Conservation (phyloP, 92 coral and sea anemone genomes). For the Epizoanthus rinbou region DNA sequence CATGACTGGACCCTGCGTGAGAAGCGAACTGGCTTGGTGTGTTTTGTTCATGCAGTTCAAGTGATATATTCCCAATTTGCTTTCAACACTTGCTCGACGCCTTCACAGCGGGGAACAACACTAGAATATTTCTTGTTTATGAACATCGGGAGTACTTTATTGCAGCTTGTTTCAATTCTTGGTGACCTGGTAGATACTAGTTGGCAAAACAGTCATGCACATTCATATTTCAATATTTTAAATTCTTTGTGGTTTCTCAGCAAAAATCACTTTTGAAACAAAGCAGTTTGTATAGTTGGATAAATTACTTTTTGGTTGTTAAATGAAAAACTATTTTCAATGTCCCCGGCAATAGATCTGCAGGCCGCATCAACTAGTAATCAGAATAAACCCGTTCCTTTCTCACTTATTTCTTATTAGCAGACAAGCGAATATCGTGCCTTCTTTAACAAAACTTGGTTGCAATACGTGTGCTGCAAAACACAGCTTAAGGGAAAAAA, state of each 20-base stretch:
- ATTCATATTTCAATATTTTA: background rate
- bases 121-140: too few species aligned
- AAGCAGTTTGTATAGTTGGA: background rate
- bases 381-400: background rate
- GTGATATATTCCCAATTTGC: too few species aligned
- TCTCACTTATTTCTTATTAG: background rate
- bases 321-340: background rate
- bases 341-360: background rate
- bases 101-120: too few species aligned
- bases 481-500: too few species aligned
- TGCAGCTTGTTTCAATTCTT: background rate
- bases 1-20: too few species aligned
- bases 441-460: background rate
- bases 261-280: background rate
- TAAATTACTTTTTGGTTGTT: background rate
- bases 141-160: background rate
- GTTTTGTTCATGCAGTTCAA: too few species aligned
- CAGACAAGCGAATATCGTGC: background rate
- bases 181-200: background rate
- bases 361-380: background rate
- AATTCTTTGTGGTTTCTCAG: background rate
- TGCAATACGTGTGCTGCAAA: too few species aligned
- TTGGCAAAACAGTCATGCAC: background rate
- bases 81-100: too few species aligned
- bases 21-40: too few species aligned